These are phyloP conservation scores for Argyresthia goedartella DNA, from an alignment of 2,888 invertebrate species.

Conservation along the genomic window DNA sequence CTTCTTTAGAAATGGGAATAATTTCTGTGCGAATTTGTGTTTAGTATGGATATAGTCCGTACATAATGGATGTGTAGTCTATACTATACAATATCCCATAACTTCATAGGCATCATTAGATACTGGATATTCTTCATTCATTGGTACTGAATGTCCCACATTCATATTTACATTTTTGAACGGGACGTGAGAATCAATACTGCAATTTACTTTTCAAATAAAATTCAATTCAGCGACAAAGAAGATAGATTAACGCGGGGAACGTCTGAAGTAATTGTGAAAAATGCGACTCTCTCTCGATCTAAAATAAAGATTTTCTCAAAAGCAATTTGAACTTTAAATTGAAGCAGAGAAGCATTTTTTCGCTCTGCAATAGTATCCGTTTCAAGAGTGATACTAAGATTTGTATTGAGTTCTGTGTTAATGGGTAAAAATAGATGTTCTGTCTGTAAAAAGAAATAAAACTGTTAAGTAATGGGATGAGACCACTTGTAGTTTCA, in stretches of 20 bases:
- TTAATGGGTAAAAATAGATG: conserved; percentile 2
- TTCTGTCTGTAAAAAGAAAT: neutral
- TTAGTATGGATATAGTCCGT: too few species aligned
- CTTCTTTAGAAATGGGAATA: too few species aligned
- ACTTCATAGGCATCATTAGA: too few species aligned
- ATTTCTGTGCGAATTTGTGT: too few species aligned
- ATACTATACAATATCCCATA: too few species aligned
- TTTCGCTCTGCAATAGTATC: neutral
- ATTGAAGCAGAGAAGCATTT: neutral
- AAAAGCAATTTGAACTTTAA: conserved; percentile 22
- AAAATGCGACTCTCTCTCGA: conserved; percentile 52
- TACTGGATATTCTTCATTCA: too few species aligned
- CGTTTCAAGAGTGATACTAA: neutral
- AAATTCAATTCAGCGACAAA: conserved; percentile 52
- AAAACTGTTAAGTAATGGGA: neutral
- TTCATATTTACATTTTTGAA: too few species aligned
- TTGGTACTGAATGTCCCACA: too few species aligned
- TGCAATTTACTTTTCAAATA: conserved; percentile 51
- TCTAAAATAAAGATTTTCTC: conserved; percentile 38
- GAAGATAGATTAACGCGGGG: conserved; percentile 59
- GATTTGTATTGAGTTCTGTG: neutral
- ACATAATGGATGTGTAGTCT: too few species aligned
- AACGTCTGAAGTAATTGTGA: conserved; percentile 65
- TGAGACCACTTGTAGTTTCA: too few species aligned
- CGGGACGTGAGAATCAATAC: conserved; percentile 20